These are phyloP conservation scores for Clarias gariepinus DNA, from an alignment of 2,113 vertebrate species.

Conservation along the genomic window DNA sequence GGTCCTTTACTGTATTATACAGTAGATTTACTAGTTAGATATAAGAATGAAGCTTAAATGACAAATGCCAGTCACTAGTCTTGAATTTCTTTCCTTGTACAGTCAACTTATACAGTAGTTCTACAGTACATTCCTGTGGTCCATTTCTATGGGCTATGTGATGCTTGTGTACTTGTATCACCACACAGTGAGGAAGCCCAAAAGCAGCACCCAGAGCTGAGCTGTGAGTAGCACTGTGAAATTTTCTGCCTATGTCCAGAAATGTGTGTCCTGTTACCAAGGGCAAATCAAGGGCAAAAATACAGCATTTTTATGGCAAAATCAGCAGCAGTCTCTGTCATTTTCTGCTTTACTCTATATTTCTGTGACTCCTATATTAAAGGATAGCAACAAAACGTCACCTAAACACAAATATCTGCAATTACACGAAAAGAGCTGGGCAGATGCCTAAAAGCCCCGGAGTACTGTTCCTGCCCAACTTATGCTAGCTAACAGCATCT, in stretches of 20 bases:
- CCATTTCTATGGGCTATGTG: not conserved
- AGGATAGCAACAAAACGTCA: not conserved
- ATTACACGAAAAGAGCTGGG: not conserved
- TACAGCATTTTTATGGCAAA: slow-evolving; percentile 45
- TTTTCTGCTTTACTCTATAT: not conserved
- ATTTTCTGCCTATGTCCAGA: slow-evolving; percentile 45
- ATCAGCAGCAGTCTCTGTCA: not conserved
- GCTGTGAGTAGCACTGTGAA: not conserved
- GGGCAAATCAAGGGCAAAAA: slow-evolving; percentile 35
- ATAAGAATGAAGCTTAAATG: not conserved
- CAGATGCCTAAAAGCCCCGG: not conserved
- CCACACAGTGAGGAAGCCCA: not conserved
- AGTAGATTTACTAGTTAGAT: not conserved
- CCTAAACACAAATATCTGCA: not conserved
- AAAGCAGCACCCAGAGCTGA: slow-evolving; percentile 27
- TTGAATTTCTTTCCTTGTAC: not conserved
- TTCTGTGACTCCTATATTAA: not conserved
- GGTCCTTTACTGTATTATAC: not conserved
- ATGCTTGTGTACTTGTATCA: not conserved
- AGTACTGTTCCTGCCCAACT: not conserved
- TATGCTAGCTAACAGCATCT: not conserved
- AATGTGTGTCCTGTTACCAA: slow-evolving; percentile 45
- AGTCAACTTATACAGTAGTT: not conserved
- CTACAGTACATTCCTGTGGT: slow-evolving; percentile 5
- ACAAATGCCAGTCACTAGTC: not conserved